These are phyloP conservation scores for Argyrosomus japonicus DNA, from an alignment of 2,113 vertebrate genomes.

Conservation along the genomic window DNA sequence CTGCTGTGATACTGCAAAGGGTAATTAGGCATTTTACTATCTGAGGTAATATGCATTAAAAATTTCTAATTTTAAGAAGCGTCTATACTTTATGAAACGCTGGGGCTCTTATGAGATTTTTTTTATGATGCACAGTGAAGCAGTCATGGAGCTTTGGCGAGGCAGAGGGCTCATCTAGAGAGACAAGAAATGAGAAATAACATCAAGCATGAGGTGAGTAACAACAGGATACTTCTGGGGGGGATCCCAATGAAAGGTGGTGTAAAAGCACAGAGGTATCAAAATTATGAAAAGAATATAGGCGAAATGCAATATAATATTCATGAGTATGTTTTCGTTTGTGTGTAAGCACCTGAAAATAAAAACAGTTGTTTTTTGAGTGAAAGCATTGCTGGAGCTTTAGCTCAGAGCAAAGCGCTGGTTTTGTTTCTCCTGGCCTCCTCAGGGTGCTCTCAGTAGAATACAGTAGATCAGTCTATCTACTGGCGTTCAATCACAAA, in stretches of 20 bases:
- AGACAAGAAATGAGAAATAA: constrained; percentile 35
- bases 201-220: constrained; percentile 35
- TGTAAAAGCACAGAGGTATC: too few species aligned
- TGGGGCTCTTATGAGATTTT: constrained; percentile 56
- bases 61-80: constrained; percentile 57
- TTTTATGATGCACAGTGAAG: constrained; percentile 42
- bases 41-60: constrained; percentile 57
- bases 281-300: too few species aligned
- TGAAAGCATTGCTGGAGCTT: background rate
- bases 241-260: too few species aligned
- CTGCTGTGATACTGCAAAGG: constrained; percentile 47
- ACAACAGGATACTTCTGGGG: constrained; percentile 35
- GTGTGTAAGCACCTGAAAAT: background rate
- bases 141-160: constrained; percentile 13
- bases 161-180: constrained; percentile 22
- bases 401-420: constrained; percentile 9
- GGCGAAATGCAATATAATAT: too few species aligned
- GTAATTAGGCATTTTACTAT: constrained; percentile 70
- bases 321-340: too few species aligned
- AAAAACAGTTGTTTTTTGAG: background rate
- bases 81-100: constrained; percentile 53
- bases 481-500: constrained; percentile 37
- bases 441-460: constrained; percentile 31
- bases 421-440: constrained; percentile 31
- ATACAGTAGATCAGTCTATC: constrained; percentile 33